Evolutionary conservation across 35 echinoderm and acorn worm species (phyloP), one percentile per base, ranked within the genome.

Genomic region (Stichopus chloronotus): DNA sequence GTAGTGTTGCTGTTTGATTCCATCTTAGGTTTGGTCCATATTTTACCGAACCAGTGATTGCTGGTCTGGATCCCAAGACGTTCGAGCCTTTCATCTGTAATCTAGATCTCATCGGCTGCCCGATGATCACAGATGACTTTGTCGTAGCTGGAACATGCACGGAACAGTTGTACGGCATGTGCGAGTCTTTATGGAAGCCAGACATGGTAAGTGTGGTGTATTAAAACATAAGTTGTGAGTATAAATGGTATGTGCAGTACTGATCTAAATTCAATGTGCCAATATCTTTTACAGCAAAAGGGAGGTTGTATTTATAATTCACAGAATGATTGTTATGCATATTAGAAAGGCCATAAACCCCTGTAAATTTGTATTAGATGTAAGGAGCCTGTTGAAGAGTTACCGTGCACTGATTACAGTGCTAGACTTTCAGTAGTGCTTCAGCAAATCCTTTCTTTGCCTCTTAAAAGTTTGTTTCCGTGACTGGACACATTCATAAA

Each of bases 141-240:
- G 97, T 98, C 11, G 97, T 98, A 16, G 95, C 93, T 59, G 97
- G 97, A 43, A 98, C 97, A 10, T 96, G 97, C 92, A 96, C 97
- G 60, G 97, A 98, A 89, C 97, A 98, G 82, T 87, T 98, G 7
- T 98, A 98, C 58, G 97, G 97, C 63, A 98, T 98, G 97, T 98
- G 97, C 92, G 97, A 98, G 93, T 98, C 97, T 14, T 82, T 98
- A 4, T 98, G 97, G 97, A 88, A 93, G 16, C 97, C 97, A 76
- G 92, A 98, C 90, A 78, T 98, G 63, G 97, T 98, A 91, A 96
- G 97, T 94, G 20, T 52, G 13, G 78, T 54, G 13, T 54, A 17
- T 81, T 81, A 54, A 80, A 81, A 80, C 10, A 81, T 10, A 10
- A 30, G 52, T 16, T 30, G 19, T 81, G 12, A 17, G 9, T 6